These are phyloP conservation scores for Doryteuthis pealeii DNA, from an alignment of 1,140 invertebrate species.

Conservation along the genomic window DNA sequence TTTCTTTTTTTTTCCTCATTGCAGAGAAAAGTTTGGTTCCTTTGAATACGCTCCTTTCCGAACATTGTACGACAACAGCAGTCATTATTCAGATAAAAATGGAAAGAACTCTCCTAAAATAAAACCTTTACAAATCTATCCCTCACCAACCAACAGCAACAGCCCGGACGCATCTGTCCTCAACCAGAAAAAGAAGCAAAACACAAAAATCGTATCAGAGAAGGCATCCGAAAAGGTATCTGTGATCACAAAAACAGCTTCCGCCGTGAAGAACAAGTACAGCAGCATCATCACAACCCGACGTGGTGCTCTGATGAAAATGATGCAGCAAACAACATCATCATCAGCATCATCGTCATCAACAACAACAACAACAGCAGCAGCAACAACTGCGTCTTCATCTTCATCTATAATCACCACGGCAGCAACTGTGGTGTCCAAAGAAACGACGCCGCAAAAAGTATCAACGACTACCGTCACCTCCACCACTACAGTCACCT, in stretches of 20 bases:
- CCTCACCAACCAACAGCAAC: background rate
- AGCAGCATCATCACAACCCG: slow-evolving; percentile 40
- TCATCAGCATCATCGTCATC: background rate
- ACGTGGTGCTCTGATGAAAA: slow-evolving; percentile 16
- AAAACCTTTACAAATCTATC: background rate
- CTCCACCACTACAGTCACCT: background rate
- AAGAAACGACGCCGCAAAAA: background rate
- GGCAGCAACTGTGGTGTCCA: background rate
- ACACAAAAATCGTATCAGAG: background rate
- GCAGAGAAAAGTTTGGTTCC: slow-evolving; percentile 69
- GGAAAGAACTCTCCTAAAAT: slow-evolving; percentile 25
- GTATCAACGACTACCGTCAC: background rate
- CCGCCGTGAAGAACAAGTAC: slow-evolving; percentile 49
- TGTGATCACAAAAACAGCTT: slow-evolving; percentile 35
- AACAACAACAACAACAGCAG: background rate
- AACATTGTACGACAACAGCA: slow-evolving; percentile 64
- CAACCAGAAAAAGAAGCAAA: background rate
- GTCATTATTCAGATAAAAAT: slow-evolving; percentile 33
- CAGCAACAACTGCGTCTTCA: background rate
- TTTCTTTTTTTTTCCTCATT: slow-evolving; percentile 21
- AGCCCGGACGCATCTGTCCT: background rate
- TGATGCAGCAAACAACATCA: slow-evolving; percentile 10
- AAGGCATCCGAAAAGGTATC: slow-evolving; percentile 17
- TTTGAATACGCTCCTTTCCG: slow-evolving; percentile 78
- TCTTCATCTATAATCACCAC: background rate